phyloP scores from a whole-genome alignment of 1,140 invertebrate species.

The Centruroides sculpturatus region DNA sequence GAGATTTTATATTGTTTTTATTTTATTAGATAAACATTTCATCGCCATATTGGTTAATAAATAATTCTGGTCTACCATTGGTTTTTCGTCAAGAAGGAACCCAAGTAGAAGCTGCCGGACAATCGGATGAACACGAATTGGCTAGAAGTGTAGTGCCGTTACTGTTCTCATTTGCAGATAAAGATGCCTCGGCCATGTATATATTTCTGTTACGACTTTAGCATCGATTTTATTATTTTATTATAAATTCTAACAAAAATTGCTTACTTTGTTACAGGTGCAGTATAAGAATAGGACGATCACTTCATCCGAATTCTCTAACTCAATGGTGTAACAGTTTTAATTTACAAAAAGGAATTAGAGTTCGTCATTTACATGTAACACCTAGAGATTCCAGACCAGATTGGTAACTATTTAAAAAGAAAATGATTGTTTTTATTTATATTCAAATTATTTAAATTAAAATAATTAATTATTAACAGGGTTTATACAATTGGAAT shows the following conservation, averaged over 20 bases:
- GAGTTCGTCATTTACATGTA: slow-evolving; percentile 47
- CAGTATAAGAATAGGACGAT: slow-evolving; percentile 53
- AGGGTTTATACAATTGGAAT: slow-evolving; percentile 57
- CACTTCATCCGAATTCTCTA: slow-evolving; percentile 43
- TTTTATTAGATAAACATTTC: slow-evolving; percentile 51
- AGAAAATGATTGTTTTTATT: background rate
- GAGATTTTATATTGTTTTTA: background rate
- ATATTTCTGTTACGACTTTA: background rate
- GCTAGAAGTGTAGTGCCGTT: slow-evolving; percentile 84
- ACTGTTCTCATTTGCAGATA: slow-evolving; percentile 61
- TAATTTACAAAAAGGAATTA: slow-evolving; percentile 56
- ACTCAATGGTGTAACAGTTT: slow-evolving; percentile 72
- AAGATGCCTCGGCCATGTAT: background rate
- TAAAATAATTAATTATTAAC: slow-evolving; percentile 22
- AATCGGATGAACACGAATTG: slow-evolving; percentile 85
- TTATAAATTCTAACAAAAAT: background rate
- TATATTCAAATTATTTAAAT: background rate
- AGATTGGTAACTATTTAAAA: background rate
- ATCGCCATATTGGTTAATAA: slow-evolving; percentile 88
- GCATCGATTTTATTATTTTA: background rate
- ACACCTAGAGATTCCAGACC: slow-evolving; percentile 37
- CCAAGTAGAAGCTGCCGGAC: slow-evolving; percentile 62
- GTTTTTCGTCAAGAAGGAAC: slow-evolving; percentile 81
- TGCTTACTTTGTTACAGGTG: slow-evolving; percentile 24
- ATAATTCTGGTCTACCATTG: slow-evolving; percentile 86